phyloP scores from a whole-genome alignment of 2,888 invertebrate genomes.

The Synergus gifuensis region DNA sequence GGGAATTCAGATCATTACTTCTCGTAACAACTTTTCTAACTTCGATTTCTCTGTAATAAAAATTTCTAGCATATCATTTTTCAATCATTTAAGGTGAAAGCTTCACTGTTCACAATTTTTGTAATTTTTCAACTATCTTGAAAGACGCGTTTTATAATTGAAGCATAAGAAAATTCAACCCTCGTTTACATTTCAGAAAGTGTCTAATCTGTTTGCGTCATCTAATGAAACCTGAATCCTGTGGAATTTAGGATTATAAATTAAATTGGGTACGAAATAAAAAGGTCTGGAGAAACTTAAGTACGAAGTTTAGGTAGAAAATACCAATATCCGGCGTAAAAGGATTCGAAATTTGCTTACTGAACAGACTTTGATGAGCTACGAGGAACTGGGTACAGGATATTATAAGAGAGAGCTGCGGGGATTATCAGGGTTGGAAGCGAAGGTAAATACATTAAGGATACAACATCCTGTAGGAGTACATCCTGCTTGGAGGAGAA shows the following conservation, averaged over 20 bases:
- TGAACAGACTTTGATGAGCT: slow-evolving; percentile 10
- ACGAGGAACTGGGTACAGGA: slow-evolving; percentile 51
- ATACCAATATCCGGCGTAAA: background rate
- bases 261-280: background rate
- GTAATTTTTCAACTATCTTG: too few relatives aligned
- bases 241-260: background rate
- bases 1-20: too few relatives aligned
- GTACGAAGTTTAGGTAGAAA: background rate
- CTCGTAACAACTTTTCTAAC: too few relatives aligned
- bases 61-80: too few relatives aligned
- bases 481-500: slow-evolving; percentile 52
- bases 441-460: slow-evolving; percentile 76
- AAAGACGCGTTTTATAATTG: too few relatives aligned
- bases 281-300: background rate
- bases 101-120: too few relatives aligned
- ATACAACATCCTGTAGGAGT: slow-evolving; percentile 66
- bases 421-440: slow-evolving; percentile 70
- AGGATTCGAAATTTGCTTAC: slow-evolving; percentile 19
- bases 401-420: slow-evolving; percentile 50
- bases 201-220: background rate
- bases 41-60: too few relatives aligned
- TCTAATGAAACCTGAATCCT: slow-evolving; percentile 34
- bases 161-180: too few relatives aligned
- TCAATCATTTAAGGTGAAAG: too few relatives aligned
- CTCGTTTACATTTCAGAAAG: too few relatives aligned